A percentile compares a stretch with the other conserved stretches of the same genome.
Evolutionary conservation across 1,140 invertebrate genomes (phyloP).

Genomic region (Zaprionus ornatus): DNA sequence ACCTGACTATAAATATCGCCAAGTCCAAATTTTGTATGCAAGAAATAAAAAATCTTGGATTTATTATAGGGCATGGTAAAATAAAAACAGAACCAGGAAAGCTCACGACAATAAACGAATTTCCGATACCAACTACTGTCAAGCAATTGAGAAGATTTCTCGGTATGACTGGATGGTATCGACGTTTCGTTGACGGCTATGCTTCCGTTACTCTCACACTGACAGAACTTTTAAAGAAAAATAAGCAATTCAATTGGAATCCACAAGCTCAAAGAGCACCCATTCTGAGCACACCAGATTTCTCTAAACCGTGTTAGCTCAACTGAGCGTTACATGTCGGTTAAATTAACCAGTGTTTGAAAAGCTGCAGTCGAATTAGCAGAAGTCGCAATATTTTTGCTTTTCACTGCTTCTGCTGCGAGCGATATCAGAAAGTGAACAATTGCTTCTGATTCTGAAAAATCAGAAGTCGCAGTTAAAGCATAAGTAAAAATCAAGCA

Average conservation of each 20-base stretch:
- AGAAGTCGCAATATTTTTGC: no score
- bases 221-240: constrained; percentile 31
- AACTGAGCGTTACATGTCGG: no score
- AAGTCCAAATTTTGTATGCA: constrained; percentile 38
- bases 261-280: constrained; percentile 1
- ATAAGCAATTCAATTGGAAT: constrained; percentile 21
- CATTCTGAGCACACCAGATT: constrained; percentile 26
- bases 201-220: constrained; percentile 14
- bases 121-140: constrained; percentile 13
- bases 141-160: constrained; percentile 83
- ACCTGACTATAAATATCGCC: constrained; percentile 18
- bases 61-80: constrained; percentile 33
- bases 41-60: constrained; percentile 51
- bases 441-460: no score
- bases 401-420: no score
- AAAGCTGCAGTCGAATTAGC: no score
- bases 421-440: no score
- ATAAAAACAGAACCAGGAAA: constrained; percentile 48
- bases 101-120: constrained; percentile 46
- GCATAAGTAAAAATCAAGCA: no score
- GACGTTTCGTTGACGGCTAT: constrained; percentile 78
- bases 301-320: constrained; percentile 31
- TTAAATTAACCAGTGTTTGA: no score
- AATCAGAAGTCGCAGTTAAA: no score
- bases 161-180: constrained; percentile 83